Base-by-base conservation (phyloP, 1,140 invertebrate genomes). In the Drosophila carrolli region DNA sequence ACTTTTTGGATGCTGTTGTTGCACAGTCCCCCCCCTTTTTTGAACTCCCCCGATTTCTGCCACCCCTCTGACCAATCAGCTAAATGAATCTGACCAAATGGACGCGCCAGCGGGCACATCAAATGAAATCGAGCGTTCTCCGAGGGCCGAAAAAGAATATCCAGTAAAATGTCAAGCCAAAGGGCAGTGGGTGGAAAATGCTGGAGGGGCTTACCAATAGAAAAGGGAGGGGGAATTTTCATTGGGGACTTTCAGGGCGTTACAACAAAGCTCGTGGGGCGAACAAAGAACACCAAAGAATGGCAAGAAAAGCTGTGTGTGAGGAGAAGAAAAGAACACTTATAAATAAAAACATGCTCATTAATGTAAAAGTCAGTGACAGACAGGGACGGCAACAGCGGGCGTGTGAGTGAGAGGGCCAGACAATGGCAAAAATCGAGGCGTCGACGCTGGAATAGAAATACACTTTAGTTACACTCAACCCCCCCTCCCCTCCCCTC, bases 331-430 rank as follows among this genome's bases (percentile, higher is more conserved):
- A 82, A 71, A 23, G 60, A 86, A 76, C 71, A 88, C 67, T 86
- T 86, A 88, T 86, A 88, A 86, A 86, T 86, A 88, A 86, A 83
- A 88, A 89, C 84, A 88, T 89, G 83, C 79, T 88, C 83, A 88
- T 88, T 89, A 89, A 89, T 83, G 68, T 86, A 88, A 86, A 79
- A 86, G 83, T 86, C 83, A 76, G 78, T 47, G 47, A 48, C 65
- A 44, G 53, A 65, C 14, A 32, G 57, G 8, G 57, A 27, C 6
- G 51, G 32, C 29, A 38, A 54, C 10, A 23, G 51, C 32, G 13
- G 2, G 13, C 8, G 27, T 43, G 43, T 35, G 48, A 29, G 47
- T 32, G 38, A 54, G 51, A 9, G 38, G 58, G 37, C 32, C 32
- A 56, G 48, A 38, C 10, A 46, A 54, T 23, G 29, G 10, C 27